These are phyloP conservation scores for Vicugna pacos DNA, from an alignment of 2,113 vertebrate species.

Conservation along the genomic window DNA sequence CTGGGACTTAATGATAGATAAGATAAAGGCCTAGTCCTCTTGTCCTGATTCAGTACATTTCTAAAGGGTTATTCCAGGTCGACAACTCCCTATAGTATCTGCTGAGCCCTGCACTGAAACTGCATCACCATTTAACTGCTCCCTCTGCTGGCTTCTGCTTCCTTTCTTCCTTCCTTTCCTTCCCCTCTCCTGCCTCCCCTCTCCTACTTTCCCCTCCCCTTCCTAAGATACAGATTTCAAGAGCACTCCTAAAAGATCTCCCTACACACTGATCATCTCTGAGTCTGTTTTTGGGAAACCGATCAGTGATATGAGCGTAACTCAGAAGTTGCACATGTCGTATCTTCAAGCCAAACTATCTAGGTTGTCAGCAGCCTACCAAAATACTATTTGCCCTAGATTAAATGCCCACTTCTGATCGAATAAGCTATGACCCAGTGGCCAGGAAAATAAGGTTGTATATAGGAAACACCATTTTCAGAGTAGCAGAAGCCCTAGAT, in stretches of 20 bases:
- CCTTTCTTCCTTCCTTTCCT: not conserved
- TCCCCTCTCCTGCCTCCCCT: not conserved
- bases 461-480: not conserved
- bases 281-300: not conserved
- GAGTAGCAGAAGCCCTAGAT: not conserved
- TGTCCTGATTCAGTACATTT: not conserved
- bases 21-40: not conserved
- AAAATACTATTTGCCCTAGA: not conserved
- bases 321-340: not conserved
- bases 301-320: not conserved
- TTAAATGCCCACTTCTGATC: not conserved
- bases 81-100: not conserved
- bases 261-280: not conserved
- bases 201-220: not conserved
- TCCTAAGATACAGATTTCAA: not conserved
- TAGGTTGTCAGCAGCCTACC: not conserved
- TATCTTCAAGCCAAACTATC: not conserved
- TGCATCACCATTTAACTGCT: not conserved
- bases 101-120: not conserved
- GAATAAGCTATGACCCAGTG: not conserved
- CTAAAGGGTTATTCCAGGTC: not conserved
- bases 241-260: not conserved
- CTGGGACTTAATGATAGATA: not conserved
- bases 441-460: not conserved
- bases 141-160: not conserved